Base-by-base conservation (phyloP, 2,888 invertebrate genomes). In the Loripinus fragilis region DNA sequence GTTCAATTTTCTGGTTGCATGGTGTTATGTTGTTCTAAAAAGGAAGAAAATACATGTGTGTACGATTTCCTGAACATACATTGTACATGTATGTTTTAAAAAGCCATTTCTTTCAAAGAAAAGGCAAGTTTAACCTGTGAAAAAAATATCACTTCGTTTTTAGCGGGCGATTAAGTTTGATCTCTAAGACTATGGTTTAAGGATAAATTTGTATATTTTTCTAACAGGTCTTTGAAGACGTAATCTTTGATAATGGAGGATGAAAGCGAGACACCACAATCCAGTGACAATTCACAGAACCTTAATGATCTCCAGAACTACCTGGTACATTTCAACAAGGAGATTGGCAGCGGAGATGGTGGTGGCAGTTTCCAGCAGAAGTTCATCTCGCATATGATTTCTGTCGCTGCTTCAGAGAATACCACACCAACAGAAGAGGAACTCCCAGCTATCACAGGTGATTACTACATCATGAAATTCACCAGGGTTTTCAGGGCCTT, bases 261-360 rank as follows among this genome's bases (percentile, higher is more conserved):
- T 48, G 60, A 73, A 41, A 42, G 48, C 0, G 74, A 72, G 33
- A 25, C 48, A 3, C 52, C n/a, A 17, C 52, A 23, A 17, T 55
- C 74, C 7, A 78, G 71, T 25, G 76, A 74, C 3, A 42, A 55
- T 2, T 80, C 38, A 28, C 81, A 81, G 33, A 88, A 89, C 85
- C 95, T 96, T 41, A 95, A 95, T 10, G 96, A 96, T 89, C 95
- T 97, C 85, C 97, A 97, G 91, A 96, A 96, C 65, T 97, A 97
- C 90, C 94, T 97, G 85, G 96, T 96, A 79, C 96, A 96, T 25
- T 97, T 97, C 91, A 96, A 97, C 89, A 97, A 97, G 90, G 97
- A 97, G 93, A 96, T 97, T 84, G 95, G 95, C 71, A 86, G 79
- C 33, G 87, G 85, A 48, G 87, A 86, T 35, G 78, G 45, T 12